These are phyloP conservation scores for Phortica variegata DNA, from an alignment of 1,140 invertebrate genomes.

Conservation along the genomic window DNA sequence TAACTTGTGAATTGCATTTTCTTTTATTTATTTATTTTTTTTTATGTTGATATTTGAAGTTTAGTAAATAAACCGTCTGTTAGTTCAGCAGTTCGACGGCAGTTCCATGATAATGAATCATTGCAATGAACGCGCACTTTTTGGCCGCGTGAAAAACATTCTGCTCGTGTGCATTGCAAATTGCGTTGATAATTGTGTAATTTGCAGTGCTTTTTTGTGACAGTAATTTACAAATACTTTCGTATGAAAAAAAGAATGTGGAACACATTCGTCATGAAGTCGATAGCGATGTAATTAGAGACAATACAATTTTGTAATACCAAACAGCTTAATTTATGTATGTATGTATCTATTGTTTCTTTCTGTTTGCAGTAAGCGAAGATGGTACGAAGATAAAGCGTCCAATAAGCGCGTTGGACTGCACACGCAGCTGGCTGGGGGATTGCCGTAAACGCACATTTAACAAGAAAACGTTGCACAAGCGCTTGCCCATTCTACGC, in stretches of 20 bases:
- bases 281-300: background rate
- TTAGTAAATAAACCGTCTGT: too few species aligned
- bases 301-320: background rate
- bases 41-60: background rate
- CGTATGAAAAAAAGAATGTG: background rate
- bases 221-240: too few species aligned
- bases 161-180: too few species aligned
- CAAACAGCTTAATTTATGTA: constrained; percentile 2
- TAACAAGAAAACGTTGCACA: constrained; percentile 69
- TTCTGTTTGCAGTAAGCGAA: constrained; percentile 28
- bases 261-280: background rate
- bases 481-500: constrained; percentile 68
- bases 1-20: background rate
- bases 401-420: constrained; percentile 18
- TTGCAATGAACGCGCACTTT: too few species aligned
- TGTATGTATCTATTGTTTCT: background rate
- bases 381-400: constrained; percentile 42
- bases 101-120: too few species aligned
- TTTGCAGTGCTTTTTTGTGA: too few species aligned
- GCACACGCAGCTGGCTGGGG: constrained; percentile 23
- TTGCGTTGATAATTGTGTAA: too few species aligned
- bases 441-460: constrained; percentile 28
- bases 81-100: too few species aligned
- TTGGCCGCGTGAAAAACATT: too few species aligned
- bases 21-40: too few species aligned